Conservation (phyloP, 2,888 invertebrate genomes). For the Rhingia rostrata region DNA sequence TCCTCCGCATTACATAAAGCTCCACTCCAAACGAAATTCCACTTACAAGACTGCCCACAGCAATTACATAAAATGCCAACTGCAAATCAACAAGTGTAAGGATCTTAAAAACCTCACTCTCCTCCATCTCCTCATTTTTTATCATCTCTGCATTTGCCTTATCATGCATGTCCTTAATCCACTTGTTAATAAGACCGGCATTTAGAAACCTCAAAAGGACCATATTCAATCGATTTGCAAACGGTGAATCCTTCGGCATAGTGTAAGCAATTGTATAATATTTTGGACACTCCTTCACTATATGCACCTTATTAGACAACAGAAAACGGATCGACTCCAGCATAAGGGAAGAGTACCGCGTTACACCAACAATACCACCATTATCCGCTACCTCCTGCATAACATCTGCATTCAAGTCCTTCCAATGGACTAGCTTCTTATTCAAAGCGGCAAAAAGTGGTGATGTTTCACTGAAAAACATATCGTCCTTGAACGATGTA, state of each 20-base stretch:
- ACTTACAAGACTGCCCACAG: slow-evolving; percentile 78
- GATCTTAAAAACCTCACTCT: slow-evolving; percentile 76
- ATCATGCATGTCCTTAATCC: slow-evolving; percentile 80
- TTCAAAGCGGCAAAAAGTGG: slow-evolving; percentile 80
- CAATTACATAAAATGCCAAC: slow-evolving; percentile 81
- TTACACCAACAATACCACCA: slow-evolving; percentile 79
- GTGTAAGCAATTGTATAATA: slow-evolving; percentile 82
- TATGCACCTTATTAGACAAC: slow-evolving; percentile 77
- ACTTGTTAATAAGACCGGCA: slow-evolving; percentile 81
- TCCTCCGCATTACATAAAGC: slow-evolving; percentile 8
- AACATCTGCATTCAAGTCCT: slow-evolving; percentile 78
- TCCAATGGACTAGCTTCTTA: slow-evolving; percentile 77
- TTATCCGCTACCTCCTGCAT: slow-evolving; percentile 77
- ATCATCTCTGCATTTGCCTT: slow-evolving; percentile 75
- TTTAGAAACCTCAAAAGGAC: slow-evolving; percentile 79
- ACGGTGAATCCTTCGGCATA: slow-evolving; percentile 80
- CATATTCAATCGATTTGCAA: slow-evolving; percentile 79
- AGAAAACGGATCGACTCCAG: slow-evolving; percentile 79
- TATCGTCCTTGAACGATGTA: slow-evolving; percentile 81
- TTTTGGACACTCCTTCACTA: slow-evolving; percentile 82
- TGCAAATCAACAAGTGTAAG: slow-evolving; percentile 81
- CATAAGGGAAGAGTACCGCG: slow-evolving; percentile 79
- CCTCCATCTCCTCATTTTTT: slow-evolving; percentile 65
- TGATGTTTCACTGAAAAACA: slow-evolving; percentile 82
- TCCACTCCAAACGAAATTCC: slow-evolving; percentile 76